phyloP scores from a whole-genome alignment of 2,113 vertebrate genomes.

The Ctenodactylus gundi region DNA sequence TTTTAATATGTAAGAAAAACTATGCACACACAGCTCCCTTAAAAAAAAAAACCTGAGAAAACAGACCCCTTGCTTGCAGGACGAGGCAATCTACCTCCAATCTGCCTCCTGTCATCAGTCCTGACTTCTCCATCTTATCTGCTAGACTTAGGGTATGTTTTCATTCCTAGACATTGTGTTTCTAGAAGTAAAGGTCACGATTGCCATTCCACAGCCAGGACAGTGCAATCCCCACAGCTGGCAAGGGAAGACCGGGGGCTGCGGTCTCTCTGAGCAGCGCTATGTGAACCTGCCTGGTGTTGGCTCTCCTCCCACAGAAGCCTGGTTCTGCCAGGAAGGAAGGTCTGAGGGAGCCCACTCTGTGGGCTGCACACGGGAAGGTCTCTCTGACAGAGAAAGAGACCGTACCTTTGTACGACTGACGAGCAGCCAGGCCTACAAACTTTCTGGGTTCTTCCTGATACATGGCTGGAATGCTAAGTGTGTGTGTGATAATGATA shows the following conservation, averaged over 20 bases:
- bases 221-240: too few species aligned
- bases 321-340: background rate
- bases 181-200: background rate
- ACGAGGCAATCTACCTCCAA: background rate
- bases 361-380: background rate
- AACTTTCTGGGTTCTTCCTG: background rate
- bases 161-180: background rate
- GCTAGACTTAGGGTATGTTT: background rate
- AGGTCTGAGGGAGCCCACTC: background rate
- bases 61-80: background rate
- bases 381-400: background rate
- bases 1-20: background rate
- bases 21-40: background rate
- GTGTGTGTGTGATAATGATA: background rate
- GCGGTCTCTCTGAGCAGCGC: background rate
- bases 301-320: background rate
- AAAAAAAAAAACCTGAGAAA: background rate
- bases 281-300: background rate
- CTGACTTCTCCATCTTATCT: background rate
- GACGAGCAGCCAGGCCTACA: background rate
- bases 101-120: background rate
- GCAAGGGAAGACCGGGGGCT: background rate
- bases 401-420: background rate
- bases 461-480: background rate
- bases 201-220: background rate